Evolutionary conservation across 2,797 vertebrate species (phyloP).

Genomic region (Poecilia gillii): DNA sequence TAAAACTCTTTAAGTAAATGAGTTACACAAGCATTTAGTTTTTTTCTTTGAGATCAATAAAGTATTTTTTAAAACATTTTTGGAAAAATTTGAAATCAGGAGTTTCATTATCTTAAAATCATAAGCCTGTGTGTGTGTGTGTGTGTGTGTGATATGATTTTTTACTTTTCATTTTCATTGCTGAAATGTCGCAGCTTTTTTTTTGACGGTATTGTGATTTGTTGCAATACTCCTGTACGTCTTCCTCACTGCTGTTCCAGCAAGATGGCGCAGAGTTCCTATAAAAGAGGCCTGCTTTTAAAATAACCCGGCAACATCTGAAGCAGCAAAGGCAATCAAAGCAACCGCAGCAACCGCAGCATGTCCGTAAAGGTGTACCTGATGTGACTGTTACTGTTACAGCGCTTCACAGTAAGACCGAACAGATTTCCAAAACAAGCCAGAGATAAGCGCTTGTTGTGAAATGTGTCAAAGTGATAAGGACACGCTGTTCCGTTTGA

Average conservation of each 20-base stretch:
- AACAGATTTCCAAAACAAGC: conserved; percentile 39
- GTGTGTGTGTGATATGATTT: not conserved
- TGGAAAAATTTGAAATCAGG: not conserved
- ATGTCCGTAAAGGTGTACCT: not conserved
- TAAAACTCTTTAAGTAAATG: not conserved
- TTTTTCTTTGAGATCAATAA: not conserved
- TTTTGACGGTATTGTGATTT: not conserved
- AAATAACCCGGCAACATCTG: conserved; percentile 2
- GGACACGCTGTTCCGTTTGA: conserved; percentile 35
- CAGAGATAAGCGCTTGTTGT: not conserved
- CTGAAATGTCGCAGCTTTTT: not conserved
- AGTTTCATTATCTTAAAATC: not conserved
- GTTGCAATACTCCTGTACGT: not conserved
- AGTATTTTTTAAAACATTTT: not conserved
- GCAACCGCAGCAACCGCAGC: conserved; percentile 31
- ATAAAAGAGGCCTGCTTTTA: conserved; percentile 6
- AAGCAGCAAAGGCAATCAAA: conserved; percentile 24
- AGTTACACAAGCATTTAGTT: not conserved
- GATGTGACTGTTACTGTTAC: conserved; percentile 2
- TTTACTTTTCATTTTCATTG: not conserved
- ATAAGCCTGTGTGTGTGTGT: no score
- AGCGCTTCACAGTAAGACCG: conserved; percentile 28
- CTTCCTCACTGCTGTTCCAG: conserved; percentile 2
- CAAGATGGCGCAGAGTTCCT: conserved; percentile 16
- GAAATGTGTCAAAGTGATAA: conserved; percentile 7